A percentile compares a stretch with the other conserved stretches of the same genome.
These are phyloP conservation scores for Chloroceryle amazona DNA, from an alignment of 2,797 vertebrate species.

Conservation along the genomic window DNA sequence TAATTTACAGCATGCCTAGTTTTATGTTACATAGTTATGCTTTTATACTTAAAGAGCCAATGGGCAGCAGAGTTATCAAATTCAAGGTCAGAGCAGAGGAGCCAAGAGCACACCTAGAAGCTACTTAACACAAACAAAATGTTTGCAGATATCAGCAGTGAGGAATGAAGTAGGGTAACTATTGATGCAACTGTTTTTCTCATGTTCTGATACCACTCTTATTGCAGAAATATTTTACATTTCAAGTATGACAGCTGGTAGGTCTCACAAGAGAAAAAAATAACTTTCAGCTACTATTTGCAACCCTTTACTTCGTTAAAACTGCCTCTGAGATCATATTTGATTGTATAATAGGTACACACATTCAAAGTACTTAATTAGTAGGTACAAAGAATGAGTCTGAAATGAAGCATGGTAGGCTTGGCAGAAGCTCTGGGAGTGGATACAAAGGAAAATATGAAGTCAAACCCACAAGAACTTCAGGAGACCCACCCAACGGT, in stretches of 20 bases:
- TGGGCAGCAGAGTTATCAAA: not conserved
- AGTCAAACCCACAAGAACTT: slow-evolving; percentile 81
- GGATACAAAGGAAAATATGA: slow-evolving; percentile 75
- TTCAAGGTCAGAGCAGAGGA: slow-evolving; percentile 4
- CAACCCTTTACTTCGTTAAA: not conserved
- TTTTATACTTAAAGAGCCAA: not conserved
- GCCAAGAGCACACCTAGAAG: not conserved
- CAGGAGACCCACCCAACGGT: slow-evolving; percentile 77
- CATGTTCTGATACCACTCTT: not conserved
- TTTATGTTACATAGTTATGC: not conserved
- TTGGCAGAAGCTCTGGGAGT: slow-evolving; percentile 72
- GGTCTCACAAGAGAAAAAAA: not conserved
- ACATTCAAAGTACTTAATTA: slow-evolving; percentile 70
- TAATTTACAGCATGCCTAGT: not conserved
- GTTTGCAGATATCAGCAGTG: slow-evolving; percentile 1
- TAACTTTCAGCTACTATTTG: not conserved
- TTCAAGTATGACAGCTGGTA: not conserved
- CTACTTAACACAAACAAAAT: slow-evolving; percentile 21
- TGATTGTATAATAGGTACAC: not conserved
- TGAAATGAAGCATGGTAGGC: slow-evolving; percentile 53
- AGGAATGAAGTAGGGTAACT: not conserved
- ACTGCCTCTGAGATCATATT: slow-evolving; percentile 30
- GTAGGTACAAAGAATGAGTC: slow-evolving; percentile 61
- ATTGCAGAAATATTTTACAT: not conserved
- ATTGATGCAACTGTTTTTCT: not conserved